Percentiles rank a stretch among this genome's conserved stretches.
Evolutionary conservation across 2,113 vertebrate genomes (phyloP).

Genomic region (Epinephelus cyanopodus): DNA sequence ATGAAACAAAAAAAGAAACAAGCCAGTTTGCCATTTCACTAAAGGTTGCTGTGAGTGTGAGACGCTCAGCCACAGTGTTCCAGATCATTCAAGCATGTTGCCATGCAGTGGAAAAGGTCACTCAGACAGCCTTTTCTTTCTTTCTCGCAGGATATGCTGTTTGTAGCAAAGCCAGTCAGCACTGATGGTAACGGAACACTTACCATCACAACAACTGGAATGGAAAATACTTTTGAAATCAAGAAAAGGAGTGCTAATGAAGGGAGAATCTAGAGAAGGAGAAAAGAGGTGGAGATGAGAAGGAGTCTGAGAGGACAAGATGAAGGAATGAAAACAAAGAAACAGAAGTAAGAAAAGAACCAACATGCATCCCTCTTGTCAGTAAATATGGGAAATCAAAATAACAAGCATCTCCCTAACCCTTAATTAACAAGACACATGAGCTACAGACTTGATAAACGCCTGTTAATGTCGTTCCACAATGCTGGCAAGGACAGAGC

Average conservation of each 20-base stretch:
- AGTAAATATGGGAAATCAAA: background rate
- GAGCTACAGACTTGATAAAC: conserved; percentile 4
- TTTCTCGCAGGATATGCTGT: conserved; percentile 3
- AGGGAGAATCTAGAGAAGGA: conserved; percentile 65
- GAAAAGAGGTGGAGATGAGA: conserved; percentile 11
- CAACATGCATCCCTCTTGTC: conserved; percentile 1
- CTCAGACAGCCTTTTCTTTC: conserved; percentile 34
- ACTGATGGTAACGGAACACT: conserved; percentile 59
- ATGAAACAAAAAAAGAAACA: conserved; percentile 63
- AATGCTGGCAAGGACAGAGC: conserved; percentile 13
- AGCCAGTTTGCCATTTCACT: conserved; percentile 63
- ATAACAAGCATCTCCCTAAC: background rate
- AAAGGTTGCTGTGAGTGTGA: conserved; percentile 62
- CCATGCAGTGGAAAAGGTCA: conserved; percentile 79
- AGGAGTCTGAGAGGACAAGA: background rate
- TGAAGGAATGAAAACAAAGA: conserved; percentile 11
- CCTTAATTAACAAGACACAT: background rate
- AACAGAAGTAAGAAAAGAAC: conserved; percentile 5
- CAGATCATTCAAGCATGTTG: conserved; percentile 70
- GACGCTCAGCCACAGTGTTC: conserved; percentile 60
- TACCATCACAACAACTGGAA: conserved; percentile 77
- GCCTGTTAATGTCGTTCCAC: conserved; percentile 10
- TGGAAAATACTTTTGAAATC: conserved; percentile 84
- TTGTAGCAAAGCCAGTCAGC: conserved; percentile 27
- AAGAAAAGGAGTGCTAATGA: conserved; percentile 77